Conservation (phyloP, 2,888 invertebrate species). For the Xestia sexstrigata region DNA sequence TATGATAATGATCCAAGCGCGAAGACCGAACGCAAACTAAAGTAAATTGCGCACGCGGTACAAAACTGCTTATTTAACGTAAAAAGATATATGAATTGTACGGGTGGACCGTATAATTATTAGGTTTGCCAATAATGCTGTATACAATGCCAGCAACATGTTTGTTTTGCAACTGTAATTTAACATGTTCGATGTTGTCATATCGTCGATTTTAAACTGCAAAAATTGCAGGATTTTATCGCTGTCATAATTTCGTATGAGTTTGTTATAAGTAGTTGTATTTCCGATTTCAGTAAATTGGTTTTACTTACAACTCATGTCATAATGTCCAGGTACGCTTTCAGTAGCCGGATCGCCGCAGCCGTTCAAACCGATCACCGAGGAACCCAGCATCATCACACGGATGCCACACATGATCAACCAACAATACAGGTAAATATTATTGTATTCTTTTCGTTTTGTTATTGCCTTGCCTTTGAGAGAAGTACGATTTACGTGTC, state of each 20-base stretch:
- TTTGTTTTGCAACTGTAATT: too few species aligned
- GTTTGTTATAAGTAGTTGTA: not conserved
- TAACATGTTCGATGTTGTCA: too few species aligned
- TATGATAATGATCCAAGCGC: too few species aligned
- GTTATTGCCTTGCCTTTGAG: not conserved
- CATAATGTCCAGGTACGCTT: slow-evolving; percentile 80
- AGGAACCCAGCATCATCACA: slow-evolving; percentile 89
- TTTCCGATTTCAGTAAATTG: slow-evolving; percentile 9
- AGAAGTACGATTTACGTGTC: not conserved
- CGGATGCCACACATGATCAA: slow-evolving; percentile 89
- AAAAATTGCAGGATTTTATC: not conserved
- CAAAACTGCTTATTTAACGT: too few species aligned
- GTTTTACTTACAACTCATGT: slow-evolving; percentile 33
- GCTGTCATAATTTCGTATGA: not conserved
- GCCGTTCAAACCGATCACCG: slow-evolving; percentile 86
- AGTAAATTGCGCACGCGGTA: too few species aligned
- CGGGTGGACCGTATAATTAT: too few species aligned
- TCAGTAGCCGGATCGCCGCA: slow-evolving; percentile 89
- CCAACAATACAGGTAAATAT: slow-evolving; percentile 85
- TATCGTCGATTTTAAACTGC: not conserved
- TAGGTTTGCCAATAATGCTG: too few species aligned
- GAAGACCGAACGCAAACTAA: too few species aligned
- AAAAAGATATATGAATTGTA: too few species aligned
- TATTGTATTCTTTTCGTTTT: not conserved
- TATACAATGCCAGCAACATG: too few species aligned